These are phyloP conservation scores for Dipodomys merriami DNA, from an alignment of 2,113 vertebrate genomes.

Conservation along the genomic window DNA sequence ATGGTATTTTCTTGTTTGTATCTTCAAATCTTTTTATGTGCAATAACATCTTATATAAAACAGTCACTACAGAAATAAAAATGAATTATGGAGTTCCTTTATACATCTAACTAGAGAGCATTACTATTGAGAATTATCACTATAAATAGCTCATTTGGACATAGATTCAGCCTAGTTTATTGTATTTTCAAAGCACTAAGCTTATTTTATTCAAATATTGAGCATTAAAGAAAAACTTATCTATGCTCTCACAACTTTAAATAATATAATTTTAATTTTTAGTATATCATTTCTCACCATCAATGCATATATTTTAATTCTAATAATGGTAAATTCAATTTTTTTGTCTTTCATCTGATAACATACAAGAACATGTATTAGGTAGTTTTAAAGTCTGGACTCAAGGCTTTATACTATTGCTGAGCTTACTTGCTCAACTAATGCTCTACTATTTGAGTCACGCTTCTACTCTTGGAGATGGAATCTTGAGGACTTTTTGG, in stretches of 20 bases:
- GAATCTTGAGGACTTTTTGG: too few relatives aligned
- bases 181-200: conserved; percentile 13
- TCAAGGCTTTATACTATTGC: too few relatives aligned
- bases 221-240: neutral
- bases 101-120: conserved; percentile 30
- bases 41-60: conserved; percentile 52
- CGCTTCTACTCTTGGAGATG: too few relatives aligned
- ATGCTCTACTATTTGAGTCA: too few relatives aligned
- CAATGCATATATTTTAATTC: neutral
- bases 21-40: conserved; percentile 54
- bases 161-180: neutral
- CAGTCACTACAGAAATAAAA: conserved; percentile 61
- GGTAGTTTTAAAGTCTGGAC: too few relatives aligned
- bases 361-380: too few relatives aligned
- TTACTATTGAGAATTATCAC: neutral
- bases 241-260: neutral
- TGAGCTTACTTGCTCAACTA: too few relatives aligned
- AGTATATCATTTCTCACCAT: neutral
- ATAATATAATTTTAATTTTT: conserved; percentile 44
- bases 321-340: neutral
- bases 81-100: conserved; percentile 37
- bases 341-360: neutral
- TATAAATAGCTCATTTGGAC: neutral
- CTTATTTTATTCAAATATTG: conserved; percentile 8
- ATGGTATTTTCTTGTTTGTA: conserved; percentile 37